These are phyloP conservation scores for Platerodrilus igneus DNA, from an alignment of 2,888 invertebrate genomes.

Conservation along the genomic window DNA sequence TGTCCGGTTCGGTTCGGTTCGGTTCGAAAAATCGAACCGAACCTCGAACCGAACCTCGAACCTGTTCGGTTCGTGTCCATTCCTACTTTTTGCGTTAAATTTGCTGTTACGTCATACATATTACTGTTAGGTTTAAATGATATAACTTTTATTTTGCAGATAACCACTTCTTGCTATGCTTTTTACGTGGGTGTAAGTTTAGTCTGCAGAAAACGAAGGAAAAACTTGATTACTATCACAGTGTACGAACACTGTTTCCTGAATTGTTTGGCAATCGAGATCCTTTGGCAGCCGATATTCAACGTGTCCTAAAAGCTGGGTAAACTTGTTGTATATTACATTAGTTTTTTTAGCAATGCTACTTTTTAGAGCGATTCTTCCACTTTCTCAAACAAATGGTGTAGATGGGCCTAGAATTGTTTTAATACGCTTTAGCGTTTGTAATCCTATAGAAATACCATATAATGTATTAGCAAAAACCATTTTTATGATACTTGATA, in stretches of 20 bases:
- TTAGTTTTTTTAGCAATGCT: too few species aligned
- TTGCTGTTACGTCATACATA: too few species aligned
- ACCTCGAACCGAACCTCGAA: too few species aligned
- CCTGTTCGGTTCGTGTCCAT: too few species aligned
- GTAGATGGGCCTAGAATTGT: neutral
- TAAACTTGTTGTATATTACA: conserved; percentile 1
- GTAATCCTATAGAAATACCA: neutral
- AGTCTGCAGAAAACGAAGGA: conserved; percentile 53
- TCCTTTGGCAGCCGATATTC: conserved; percentile 39
- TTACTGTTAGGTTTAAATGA: too few species aligned
- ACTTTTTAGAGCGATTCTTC: too few species aligned
- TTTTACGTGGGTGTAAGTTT: conserved; percentile 54
- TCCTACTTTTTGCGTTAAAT: too few species aligned
- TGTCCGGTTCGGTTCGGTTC: too few species aligned
- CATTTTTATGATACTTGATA: conserved; percentile 53
- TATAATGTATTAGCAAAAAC: conserved; percentile 45
- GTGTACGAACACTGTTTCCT: conserved; percentile 54
- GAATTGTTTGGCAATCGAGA: conserved; percentile 54
- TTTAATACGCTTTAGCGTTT: neutral
- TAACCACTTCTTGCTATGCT: conserved; percentile 52
- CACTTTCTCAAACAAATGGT: neutral
- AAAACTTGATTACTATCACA: conserved; percentile 57
- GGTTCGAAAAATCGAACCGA: too few species aligned
- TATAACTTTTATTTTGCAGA: too few species aligned
- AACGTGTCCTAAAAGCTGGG: conserved; percentile 32